Conservation (phyloP, 1,140 invertebrate genomes). For the Drosophila santomea region DNA sequence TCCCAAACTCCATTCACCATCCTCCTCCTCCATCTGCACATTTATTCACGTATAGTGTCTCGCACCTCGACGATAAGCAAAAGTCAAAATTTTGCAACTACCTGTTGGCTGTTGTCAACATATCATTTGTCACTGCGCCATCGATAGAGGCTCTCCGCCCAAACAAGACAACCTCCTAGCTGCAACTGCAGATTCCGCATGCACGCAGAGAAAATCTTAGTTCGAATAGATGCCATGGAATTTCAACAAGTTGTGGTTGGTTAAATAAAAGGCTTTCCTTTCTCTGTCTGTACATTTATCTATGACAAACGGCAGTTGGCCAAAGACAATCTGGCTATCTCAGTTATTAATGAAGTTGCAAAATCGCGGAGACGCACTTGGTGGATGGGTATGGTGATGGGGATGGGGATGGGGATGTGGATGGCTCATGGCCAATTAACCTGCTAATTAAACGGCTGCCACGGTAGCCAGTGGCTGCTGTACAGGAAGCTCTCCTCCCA, state of each 20-base stretch:
- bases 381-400: too few species aligned
- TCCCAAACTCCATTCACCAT: not conserved
- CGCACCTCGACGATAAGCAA: slow-evolving; percentile 61
- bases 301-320: slow-evolving; percentile 66
- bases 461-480: slow-evolving; percentile 56
- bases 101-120: slow-evolving; percentile 69
- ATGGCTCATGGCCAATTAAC: slow-evolving; percentile 71
- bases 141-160: slow-evolving; percentile 45
- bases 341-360: slow-evolving; percentile 79
- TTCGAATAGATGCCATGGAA: not conserved
- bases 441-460: slow-evolving; percentile 74
- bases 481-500: slow-evolving; percentile 65
- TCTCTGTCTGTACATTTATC: slow-evolving; percentile 25
- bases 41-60: slow-evolving; percentile 22
- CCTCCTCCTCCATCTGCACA: slow-evolving; percentile 2
- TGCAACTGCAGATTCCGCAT: slow-evolving; percentile 1
- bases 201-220: not conserved
- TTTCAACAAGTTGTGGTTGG: too few species aligned
- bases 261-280: not conserved
- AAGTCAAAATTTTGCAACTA: slow-evolving; percentile 80
- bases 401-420: not conserved
- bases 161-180: slow-evolving; percentile 18
- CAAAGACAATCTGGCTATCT: slow-evolving; percentile 23
- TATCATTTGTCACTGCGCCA: slow-evolving; percentile 72
- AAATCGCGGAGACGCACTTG: too few species aligned